Evolutionary conservation across 2,113 vertebrate genomes (phyloP).

Genomic region (Anoplopoma fimbria): DNA sequence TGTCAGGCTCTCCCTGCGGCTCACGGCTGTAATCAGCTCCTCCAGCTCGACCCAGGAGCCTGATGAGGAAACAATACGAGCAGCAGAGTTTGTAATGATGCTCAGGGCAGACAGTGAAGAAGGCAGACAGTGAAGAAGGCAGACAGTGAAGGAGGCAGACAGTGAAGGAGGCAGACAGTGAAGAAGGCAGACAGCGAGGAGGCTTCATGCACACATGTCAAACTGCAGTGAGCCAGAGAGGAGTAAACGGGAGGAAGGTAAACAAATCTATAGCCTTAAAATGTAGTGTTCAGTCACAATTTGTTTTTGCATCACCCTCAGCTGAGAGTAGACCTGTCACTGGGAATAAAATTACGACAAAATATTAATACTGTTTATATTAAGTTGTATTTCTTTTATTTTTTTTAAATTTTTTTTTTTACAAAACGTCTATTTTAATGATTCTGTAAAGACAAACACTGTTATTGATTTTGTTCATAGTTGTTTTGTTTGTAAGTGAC

Average conservation of each 20-base stretch:
- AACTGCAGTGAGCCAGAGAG: constrained; percentile 3
- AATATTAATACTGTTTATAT: no score
- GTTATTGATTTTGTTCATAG: no score
- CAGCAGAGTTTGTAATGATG: constrained; percentile 12
- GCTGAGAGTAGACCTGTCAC: background rate
- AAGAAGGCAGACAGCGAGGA: background rate
- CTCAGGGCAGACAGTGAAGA: background rate
- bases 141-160: background rate
- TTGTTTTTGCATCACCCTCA: no score
- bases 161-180: background rate
- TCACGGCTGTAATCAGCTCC: constrained; percentile 75
- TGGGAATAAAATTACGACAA: background rate
- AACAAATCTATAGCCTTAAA: no score
- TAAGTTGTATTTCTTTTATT: no score
- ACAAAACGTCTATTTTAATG: no score
- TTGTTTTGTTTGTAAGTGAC: no score
- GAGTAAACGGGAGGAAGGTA: background rate
- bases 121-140: background rate
- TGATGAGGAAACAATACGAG: constrained; percentile 43
- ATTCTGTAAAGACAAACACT: no score
- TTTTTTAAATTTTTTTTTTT: no score
- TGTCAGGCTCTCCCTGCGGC: constrained; percentile 74
- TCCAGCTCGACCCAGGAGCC: constrained; percentile 84
- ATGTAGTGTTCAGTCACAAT: no score
- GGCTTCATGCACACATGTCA: background rate